These are phyloP conservation scores for Homalodisca vitripennis DNA, from an alignment of 1,140 invertebrate species.

Conservation along the genomic window DNA sequence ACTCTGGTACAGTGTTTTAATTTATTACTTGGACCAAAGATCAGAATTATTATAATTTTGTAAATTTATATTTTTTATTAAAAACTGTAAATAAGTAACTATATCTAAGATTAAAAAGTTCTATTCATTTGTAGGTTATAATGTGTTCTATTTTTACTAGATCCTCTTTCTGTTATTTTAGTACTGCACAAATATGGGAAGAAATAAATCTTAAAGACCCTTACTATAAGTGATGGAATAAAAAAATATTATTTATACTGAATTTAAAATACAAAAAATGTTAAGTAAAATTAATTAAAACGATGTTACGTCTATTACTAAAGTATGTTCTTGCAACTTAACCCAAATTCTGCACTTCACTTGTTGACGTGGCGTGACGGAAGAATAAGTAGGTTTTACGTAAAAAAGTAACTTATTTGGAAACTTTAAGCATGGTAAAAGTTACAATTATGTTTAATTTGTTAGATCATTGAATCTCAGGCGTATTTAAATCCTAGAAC, in stretches of 20 bases:
- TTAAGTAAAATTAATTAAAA: no score
- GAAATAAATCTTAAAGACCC: no score
- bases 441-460: background rate
- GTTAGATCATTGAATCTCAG: background rate
- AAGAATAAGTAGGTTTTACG: conserved; percentile 1
- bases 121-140: conserved; percentile 15
- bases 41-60: no score
- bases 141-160: conserved; percentile 18
- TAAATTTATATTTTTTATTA: no score
- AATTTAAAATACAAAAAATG: no score
- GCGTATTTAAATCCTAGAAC: conserved; percentile 5
- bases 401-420: background rate
- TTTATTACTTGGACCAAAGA: no score
- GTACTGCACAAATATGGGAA: conserved; percentile 1
- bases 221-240: no score
- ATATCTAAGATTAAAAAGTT: no score
- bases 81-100: no score
- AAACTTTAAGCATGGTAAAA: background rate
- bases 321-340: conserved; percentile 22
- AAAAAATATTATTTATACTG: no score
- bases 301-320: background rate
- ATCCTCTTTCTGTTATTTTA: conserved; percentile 5
- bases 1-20: no score
- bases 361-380: conserved; percentile 33
- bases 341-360: conserved; percentile 32